Evolutionary conservation across 1,140 invertebrate genomes (phyloP).

Genomic region (Drusus annulatus): DNA sequence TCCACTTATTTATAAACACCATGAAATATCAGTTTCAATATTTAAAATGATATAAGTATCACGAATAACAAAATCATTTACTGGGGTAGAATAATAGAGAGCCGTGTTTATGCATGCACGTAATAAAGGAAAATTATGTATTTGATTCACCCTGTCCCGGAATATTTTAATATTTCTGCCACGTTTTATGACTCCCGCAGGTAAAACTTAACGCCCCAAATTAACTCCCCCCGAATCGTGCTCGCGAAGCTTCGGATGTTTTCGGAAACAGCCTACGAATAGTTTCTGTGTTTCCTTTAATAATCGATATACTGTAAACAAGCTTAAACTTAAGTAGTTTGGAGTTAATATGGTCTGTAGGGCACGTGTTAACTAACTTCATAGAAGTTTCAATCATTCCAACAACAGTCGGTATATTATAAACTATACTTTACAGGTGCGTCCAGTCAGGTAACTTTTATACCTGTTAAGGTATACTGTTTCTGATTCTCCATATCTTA

Average conservation of each 20-base stretch:
- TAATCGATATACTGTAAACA: constrained; percentile 37
- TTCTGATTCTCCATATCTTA: too few species aligned
- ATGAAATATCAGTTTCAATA: too few species aligned
- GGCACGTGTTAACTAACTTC: background rate
- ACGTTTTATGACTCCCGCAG: constrained; percentile 53
- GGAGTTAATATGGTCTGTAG: background rate
- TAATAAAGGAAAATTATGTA: background rate
- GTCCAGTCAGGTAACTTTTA: too few species aligned
- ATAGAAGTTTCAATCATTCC: background rate
- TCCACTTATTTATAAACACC: too few species aligned
- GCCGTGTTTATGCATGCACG: background rate
- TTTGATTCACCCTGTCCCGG: background rate
- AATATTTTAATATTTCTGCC: background rate
- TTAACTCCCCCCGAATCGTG: constrained; percentile 45
- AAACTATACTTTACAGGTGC: too few species aligned
- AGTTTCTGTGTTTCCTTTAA: constrained; percentile 6
- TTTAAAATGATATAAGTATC: too few species aligned
- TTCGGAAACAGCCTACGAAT: constrained; percentile 4
- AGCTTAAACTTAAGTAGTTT: constrained; percentile 39
- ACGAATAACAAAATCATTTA: too few species aligned
- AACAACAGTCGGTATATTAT: too few species aligned
- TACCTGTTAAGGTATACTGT: too few species aligned
- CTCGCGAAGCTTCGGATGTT: constrained; percentile 15
- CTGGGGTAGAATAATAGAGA: too few species aligned
- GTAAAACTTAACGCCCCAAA: constrained; percentile 57